phyloP scores from a whole-genome alignment of 2,113 vertebrate genomes.

The Trogon surrucura region DNA sequence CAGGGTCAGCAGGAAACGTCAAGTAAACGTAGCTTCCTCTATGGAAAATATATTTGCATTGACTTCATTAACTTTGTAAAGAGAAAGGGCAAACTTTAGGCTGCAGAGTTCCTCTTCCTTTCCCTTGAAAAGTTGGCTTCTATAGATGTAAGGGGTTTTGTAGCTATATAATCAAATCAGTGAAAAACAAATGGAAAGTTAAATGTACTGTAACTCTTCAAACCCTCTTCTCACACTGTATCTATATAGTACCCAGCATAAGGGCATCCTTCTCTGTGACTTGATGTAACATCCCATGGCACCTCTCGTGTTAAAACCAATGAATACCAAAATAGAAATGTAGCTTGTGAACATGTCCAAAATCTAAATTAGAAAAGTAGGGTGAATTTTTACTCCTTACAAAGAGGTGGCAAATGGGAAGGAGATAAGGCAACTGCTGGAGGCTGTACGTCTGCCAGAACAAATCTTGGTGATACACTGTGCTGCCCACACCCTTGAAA shows the following conservation, averaged over 20 bases:
- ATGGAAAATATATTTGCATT: conserved; percentile 20
- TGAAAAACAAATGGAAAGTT: background rate
- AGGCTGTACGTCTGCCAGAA: no score
- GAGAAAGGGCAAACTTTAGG: background rate
- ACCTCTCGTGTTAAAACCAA: background rate
- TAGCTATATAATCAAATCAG: background rate
- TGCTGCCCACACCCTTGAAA: no score
- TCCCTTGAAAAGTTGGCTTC: background rate
- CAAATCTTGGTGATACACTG: no score
- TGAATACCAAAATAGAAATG: background rate
- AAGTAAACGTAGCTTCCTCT: background rate
- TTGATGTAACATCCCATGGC: background rate
- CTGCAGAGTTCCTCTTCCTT: background rate
- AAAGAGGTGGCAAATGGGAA: background rate
- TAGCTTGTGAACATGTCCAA: background rate
- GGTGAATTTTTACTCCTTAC: background rate
- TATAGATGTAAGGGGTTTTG: background rate
- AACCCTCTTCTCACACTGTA: background rate
- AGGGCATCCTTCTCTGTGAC: background rate
- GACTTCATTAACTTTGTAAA: background rate
- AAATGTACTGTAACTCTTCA: background rate
- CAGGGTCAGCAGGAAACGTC: background rate
- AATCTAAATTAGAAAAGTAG: background rate
- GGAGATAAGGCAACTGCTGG: no score
- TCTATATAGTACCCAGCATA: background rate